Evolutionary conservation across 2,888 invertebrate genomes (phyloP), one percentile per base, ranked within the genome.

Genomic region (Pelosia muscerda): DNA sequence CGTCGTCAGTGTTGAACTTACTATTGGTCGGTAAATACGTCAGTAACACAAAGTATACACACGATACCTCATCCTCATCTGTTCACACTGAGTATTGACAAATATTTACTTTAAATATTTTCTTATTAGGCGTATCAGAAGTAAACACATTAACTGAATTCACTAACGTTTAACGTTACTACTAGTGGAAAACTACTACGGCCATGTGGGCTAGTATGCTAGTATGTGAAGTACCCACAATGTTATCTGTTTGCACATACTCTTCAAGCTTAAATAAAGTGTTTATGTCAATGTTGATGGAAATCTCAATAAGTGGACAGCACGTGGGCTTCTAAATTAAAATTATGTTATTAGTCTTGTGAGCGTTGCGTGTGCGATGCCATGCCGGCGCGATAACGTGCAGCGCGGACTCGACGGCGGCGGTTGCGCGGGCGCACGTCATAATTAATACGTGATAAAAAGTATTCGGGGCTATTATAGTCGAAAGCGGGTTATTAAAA

Each of bases 321-420:
- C 74, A 75, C 58, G 60, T 54, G 60, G 49, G 58, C 62, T 58
- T 53, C 66, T 78, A 54, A 71, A 73, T 76, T 75, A 62, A 75
- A 70, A 80, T 81, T 78, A 81, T 75, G 72, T 75, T 73, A 74
- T 77, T 81, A 73, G 75, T 49, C n/a, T 58, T 42, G 25, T 26
- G 34, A 26, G 65, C 49, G 69, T 72, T 69, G 80, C 68, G 42
- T 42, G 49, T 53, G 64, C 65, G 60, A 23, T 13, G 26, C 57
- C 59, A 60, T 58, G 15, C 26, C 49, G 49, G 25, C 38, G 53
- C 31, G 57, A 28, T 19, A 66, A 56, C 38, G n/a, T n/a, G 54
- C 42, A 11, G 2, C 28, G 68, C 67, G 71, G 64, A 73, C n/a
- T 66, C 53, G 38, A 38, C 38, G 15, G 62, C 73, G 78, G 76